phyloP scores from a whole-genome alignment of 2,113 vertebrate species.

The Aix galericulata region DNA sequence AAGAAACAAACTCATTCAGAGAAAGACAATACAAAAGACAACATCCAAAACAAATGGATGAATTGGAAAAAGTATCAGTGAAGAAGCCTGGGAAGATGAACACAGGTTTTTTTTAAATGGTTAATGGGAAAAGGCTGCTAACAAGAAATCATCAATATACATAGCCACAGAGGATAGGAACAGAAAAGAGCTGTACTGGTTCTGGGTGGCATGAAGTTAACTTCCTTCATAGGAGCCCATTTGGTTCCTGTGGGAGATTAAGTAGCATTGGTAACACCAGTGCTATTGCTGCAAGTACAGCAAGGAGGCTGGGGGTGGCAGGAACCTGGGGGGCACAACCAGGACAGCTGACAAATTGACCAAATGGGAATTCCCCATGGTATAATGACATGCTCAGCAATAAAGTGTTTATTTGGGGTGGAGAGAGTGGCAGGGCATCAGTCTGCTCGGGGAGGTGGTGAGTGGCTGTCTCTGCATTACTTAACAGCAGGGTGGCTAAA shows the following conservation, averaged over 20 bases:
- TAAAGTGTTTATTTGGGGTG: accelerated
- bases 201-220: neutral
- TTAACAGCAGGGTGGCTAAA: neutral
- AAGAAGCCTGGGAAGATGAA: neutral
- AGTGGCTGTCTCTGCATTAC: neutral
- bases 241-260: neutral
- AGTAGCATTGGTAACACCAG: neutral
- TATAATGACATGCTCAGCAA: neutral
- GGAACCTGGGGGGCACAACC: neutral
- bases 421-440: neutral
- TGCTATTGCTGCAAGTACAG: neutral
- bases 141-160: neutral
- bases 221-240: neutral
- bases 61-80: neutral
- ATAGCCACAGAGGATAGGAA: neutral
- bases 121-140: neutral
- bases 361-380: neutral
- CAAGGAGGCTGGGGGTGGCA: neutral
- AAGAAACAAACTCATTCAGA: neutral
- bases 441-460: neutral
- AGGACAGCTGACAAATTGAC: neutral
- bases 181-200: neutral
- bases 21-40: neutral
- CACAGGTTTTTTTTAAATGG: neutral
- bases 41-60: neutral